Evolutionary conservation across 37 sponge, comb jelly and placozoan species (phyloP), one percentile per base, ranked within the genome.

Genomic region (Aphrocallistes beatrix): DNA sequence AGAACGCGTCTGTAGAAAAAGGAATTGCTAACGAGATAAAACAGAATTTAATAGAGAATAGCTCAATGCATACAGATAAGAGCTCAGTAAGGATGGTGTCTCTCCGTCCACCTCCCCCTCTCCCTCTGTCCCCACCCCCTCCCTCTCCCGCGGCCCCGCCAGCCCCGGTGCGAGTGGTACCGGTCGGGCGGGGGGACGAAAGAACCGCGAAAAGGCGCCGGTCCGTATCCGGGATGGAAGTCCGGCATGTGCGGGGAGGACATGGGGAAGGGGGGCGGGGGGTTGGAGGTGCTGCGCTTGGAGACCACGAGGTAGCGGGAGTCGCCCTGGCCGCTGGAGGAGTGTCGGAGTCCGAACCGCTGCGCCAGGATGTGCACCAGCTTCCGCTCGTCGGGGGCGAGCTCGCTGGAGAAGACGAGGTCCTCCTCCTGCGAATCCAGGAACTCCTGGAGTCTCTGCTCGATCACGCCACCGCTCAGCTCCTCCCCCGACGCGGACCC

Each of bases 341-440:
- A 84, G 82, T 90, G 90, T 36, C 6, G 36, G n/a, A 90, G 88
- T 23, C 85, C 85, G 51, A 81, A 87, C 45, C 87, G 51, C 38
- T 49, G 48, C 30, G 85, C 81, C 50, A 87, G 82, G 16, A 37
- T 9, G 51, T 90, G 90, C 13, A 90, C 85, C 83, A 85, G 49
- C 1, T 48, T 81, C 30, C 90, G 83, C 85, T 90, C 90, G 23
- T 90, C 88, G 23, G 83, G 0, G n/a, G 83, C 38, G 25, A 90
- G 85, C 16, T 49, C 69, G 51, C 39, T 38, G 6, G 90, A 82
- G 69, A 90, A 90, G 38, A 36, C 37, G 1, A 90, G 82, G 37
- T 84, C 82, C 23, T 84, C 83, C 37, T 87, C 38, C 37, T 90
- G 88, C 23, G 87, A 87, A 0, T 82, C 36, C 13, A 85, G 25